These are phyloP conservation scores for Acanthaster planci DNA, from an alignment of 35 echinoderm and acorn worm species.

Conservation along the genomic window DNA sequence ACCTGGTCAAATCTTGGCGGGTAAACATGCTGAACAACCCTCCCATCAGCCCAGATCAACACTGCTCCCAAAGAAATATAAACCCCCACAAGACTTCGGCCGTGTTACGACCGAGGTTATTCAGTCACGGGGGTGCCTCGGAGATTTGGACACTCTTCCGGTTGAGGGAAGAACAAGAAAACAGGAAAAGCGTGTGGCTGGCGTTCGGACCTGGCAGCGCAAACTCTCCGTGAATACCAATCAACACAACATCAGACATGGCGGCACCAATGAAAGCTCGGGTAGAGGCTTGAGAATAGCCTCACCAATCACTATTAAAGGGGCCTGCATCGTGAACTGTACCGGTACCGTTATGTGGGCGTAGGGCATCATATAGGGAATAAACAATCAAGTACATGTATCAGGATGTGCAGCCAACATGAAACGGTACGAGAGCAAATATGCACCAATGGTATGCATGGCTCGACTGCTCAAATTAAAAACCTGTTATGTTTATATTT, in stretches of 20 bases:
- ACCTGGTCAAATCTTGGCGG: no score
- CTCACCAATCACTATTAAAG: conserved; percentile 4
- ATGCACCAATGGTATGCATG: no score
- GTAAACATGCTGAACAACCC: background rate
- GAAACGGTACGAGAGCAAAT: no score
- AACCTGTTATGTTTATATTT: no score
- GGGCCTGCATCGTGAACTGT: background rate
- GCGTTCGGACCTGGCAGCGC: background rate
- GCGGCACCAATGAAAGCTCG: background rate
- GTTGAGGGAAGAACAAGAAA: background rate
- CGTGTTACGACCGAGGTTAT: background rate
- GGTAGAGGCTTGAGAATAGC: background rate
- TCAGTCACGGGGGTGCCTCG: background rate
- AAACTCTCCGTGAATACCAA: conserved; percentile 2
- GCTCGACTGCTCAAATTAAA: no score
- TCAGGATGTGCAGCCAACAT: no score
- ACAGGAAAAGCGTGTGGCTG: conserved; percentile 4
- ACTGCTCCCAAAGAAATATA: no score
- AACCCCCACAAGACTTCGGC: no score
- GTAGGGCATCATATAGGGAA: no score
- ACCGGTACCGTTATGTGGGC: no score
- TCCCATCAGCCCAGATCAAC: background rate
- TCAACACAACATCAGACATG: conserved; percentile 20
- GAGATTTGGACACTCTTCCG: background rate
- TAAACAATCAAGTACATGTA: no score